Evolutionary conservation across 2,888 invertebrate genomes (phyloP).

Genomic region (Synanthedon vespiformis): DNA sequence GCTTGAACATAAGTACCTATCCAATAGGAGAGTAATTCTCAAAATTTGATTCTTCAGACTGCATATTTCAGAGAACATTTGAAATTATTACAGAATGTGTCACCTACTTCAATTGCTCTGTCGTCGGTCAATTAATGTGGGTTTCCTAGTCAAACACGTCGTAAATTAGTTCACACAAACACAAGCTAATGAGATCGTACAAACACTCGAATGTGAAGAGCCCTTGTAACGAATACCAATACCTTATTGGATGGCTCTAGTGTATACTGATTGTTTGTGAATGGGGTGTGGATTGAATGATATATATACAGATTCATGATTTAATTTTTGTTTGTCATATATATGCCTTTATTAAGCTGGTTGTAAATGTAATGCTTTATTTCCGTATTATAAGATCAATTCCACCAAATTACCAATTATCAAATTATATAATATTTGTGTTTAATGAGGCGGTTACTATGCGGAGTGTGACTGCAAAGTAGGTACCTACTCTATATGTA

Average conservation of each 20-base stretch:
- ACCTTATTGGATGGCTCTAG: slow-evolving; percentile 7
- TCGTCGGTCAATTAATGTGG: slow-evolving; percentile 5
- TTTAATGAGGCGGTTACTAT: too few relatives aligned
- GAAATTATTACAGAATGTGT: background rate
- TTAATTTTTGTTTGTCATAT: background rate
- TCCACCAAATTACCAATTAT: too few relatives aligned
- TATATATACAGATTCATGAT: background rate
- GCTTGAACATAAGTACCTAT: too few relatives aligned
- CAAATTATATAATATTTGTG: too few relatives aligned
- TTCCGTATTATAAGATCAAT: too few relatives aligned
- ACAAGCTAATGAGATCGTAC: slow-evolving; percentile 52
- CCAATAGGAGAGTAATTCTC: too few relatives aligned
- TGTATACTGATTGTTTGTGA: slow-evolving; percentile 49
- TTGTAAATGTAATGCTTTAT: too few relatives aligned
- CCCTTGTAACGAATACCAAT: slow-evolving; percentile 57
- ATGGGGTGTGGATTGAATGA: slow-evolving; percentile 18
- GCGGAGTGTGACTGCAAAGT: too few relatives aligned
- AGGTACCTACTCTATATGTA: too few relatives aligned
- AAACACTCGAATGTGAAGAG: slow-evolving; percentile 49
- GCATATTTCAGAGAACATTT: background rate
- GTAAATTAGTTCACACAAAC: slow-evolving; percentile 64
- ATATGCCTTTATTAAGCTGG: too few relatives aligned
- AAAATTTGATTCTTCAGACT: too few relatives aligned
- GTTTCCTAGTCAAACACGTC: slow-evolving; percentile 39
- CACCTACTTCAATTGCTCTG: background rate